phyloP scores from a whole-genome alignment of 2,797 vertebrate genomes.

The Gephyroberyx darwinii region DNA sequence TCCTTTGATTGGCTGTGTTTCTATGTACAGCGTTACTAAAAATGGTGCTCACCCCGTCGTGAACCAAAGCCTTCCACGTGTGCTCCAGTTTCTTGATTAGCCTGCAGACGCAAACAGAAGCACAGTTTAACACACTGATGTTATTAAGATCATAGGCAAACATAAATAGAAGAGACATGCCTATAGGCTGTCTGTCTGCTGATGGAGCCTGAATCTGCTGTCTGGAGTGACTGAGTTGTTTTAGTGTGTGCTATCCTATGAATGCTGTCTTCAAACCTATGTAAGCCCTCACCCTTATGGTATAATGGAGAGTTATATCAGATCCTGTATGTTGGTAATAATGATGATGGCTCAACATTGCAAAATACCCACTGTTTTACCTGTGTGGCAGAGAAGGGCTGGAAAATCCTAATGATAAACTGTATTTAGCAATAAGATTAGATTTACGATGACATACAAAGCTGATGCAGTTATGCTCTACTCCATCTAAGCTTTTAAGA shows the following conservation, averaged over 20 bases:
- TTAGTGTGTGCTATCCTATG: not conserved
- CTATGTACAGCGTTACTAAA: constrained; percentile 11
- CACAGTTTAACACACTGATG: constrained; percentile 15
- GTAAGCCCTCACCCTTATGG: no score
- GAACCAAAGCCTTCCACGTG: constrained; percentile 98
- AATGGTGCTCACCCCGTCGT: constrained; percentile 90
- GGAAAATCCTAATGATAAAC: not conserved
- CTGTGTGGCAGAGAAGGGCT: no score
- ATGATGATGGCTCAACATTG: not conserved
- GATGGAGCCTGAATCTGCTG: not conserved
- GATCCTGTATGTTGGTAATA: not conserved
- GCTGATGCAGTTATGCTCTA: no score
- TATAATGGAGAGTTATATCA: no score
- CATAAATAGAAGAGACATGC: not conserved
- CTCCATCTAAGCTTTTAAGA: not conserved
- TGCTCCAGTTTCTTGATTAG: constrained; percentile 99
- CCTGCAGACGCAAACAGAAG: constrained; percentile 74
- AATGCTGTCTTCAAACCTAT: no score
- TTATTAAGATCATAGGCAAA: constrained; percentile 10
- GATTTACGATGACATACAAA: not conserved
- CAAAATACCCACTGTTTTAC: not conserved
- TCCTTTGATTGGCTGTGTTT: constrained; percentile 7
- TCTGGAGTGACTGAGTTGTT: not conserved
- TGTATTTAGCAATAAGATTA: not conserved
- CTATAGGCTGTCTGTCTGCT: no score